Evolutionary conservation across 2,797 vertebrate species (phyloP), one percentile per base, ranked within the genome.

Genomic region (Argyrosomus regius): DNA sequence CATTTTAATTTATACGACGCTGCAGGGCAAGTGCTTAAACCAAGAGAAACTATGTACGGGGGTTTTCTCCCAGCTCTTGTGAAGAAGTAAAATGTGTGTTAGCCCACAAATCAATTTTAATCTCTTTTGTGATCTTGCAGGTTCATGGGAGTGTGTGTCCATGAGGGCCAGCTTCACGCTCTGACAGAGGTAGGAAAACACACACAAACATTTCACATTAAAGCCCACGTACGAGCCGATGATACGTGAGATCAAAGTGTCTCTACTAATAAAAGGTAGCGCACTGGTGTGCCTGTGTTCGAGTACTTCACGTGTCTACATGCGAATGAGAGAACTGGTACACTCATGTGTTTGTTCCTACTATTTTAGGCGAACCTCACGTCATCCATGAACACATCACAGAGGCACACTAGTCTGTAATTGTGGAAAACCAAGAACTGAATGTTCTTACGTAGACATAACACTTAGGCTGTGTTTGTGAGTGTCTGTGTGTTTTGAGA

Each of bases 111-210:
- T 72, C 8, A 26, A 6, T 35, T 39, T 24, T 45, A 20, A 31
- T 66, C 10, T 66, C 1, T 76, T 61, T 58, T 70, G 4, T 85
- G 26, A 9, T 52, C 75, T 77, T 93, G 72, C 92, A 99, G 98
- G 96, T 99, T 99, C 93, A 98, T 97, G 95, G 98, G 98, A 77
- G 98, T 99, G 77, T 99, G 98, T 91, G 96, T 99, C 89, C 98
- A 99, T 85, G 96, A 99, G 94, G 98, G 98, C 90, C 98, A 99
- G 85, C 95, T 99, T 71, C 98, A 99, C 66, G 98, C 98, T 84
- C 95, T 99, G 90, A 99, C 96, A 69, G 98, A 99, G 97, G 98
- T 99, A 97, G 93, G 96, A 92, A 20, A 69, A 78, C 68, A 48
- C 53, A 65, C 78, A 46, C 60, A 74, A 50, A 80, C 0, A 1